Percentiles rank a stretch among this genome's conserved stretches.
Evolutionary conservation across 2,888 invertebrate genomes (phyloP).

Genomic region (Argyresthia goedartella): DNA sequence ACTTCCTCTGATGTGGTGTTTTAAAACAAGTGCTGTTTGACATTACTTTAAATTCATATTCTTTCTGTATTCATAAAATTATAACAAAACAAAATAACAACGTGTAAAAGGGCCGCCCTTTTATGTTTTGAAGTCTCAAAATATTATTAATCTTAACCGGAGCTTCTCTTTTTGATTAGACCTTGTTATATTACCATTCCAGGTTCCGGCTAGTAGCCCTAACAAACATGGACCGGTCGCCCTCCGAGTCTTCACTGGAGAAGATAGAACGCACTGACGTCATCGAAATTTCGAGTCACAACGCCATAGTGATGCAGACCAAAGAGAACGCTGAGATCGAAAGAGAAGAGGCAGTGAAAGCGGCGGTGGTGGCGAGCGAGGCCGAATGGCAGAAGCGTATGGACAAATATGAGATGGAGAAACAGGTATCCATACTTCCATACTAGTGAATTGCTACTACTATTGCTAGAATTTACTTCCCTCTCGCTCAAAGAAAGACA

Average conservation of each 20-base stretch:
- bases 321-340: slow-evolving; percentile 76
- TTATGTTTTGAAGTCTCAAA: no score
- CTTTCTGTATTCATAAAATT: no score
- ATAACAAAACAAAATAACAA: no score
- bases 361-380: slow-evolving; percentile 69
- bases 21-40: no score
- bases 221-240: slow-evolving; percentile 80
- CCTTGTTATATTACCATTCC: neutral
- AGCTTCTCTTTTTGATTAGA: no score
- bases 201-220: slow-evolving; percentile 81
- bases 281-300: slow-evolving; percentile 74
- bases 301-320: slow-evolving; percentile 76
- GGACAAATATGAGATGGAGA: slow-evolving; percentile 43
- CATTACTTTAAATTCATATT: no score
- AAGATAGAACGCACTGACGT: slow-evolving; percentile 78
- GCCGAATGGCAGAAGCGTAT: slow-evolving; percentile 53
- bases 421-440: slow-evolving; percentile 38
- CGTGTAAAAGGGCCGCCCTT: no score
- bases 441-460: no score
- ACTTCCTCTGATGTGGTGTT: no score
- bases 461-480: no score
- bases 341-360: slow-evolving; percentile 61
- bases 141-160: no score
- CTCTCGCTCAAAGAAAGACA: no score
- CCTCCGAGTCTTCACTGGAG: slow-evolving; percentile 83